Evolutionary conservation across 2,797 vertebrate species (phyloP), one percentile per base, ranked within the genome.

Genomic region (Phrynocephalus vlangalii): DNA sequence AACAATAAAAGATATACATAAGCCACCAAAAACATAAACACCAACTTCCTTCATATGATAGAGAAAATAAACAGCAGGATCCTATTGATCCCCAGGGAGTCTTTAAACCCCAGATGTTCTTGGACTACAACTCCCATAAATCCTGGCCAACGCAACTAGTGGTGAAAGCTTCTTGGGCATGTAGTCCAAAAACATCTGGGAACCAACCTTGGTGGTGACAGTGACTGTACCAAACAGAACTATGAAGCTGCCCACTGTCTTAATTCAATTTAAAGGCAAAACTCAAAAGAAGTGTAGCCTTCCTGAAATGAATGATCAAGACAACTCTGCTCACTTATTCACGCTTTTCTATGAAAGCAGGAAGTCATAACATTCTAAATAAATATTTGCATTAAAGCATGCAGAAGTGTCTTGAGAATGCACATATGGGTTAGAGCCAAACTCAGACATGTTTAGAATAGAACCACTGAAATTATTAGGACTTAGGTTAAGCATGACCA

Each of bases 331-430:
- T 89, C 86, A 85, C 38, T 79, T 91, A 86, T 91, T 88, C 91
- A 89, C 73, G 66, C 86, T 93, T 87, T 93, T 63, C 82, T 83
- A 87, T 0, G 0, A 88, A 93, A 92, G 83, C 84, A 92, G 92
- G 82, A 94, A 90, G 87, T 81, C 52, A 16, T 84, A 78, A 87
- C 33, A 33, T 84, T 88, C 90, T 85, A 85, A 94, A 87, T 72
- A 94, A 95, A 94, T 90, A 93, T 75, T 92, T 93, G 89, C 88
- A 93, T 79, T 38, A 33, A 24, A 63, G 48, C 20, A 52, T 4
- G 86, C 86, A 86, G 79, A 90, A 90, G 66, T 48, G 86, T 86
- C 83, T 87, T 93, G 90, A 84, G 66, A 78, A 91, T 89, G 72
- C 83, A 76, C 88, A 88, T 93, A 67, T 88, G 91, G 10, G 38